Percentiles rank a stretch among this genome's conserved stretches.
These are phyloP conservation scores for Sialis fuliginosa DNA, from an alignment of 2,888 invertebrate species.

Conservation along the genomic window DNA sequence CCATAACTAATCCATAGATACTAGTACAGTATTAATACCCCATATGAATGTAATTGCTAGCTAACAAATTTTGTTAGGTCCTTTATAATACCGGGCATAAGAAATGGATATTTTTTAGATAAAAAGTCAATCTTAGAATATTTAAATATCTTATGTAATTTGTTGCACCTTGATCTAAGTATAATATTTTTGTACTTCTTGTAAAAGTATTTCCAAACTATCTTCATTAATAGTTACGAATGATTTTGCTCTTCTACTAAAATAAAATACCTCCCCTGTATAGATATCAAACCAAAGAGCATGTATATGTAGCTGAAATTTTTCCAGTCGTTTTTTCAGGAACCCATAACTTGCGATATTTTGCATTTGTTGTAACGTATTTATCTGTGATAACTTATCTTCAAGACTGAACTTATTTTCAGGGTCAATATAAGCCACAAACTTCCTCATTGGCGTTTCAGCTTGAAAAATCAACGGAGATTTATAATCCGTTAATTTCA, in stretches of 20 bases:
- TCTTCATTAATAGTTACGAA: slow-evolving; percentile 78
- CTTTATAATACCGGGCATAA: no score
- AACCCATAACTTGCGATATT: slow-evolving; percentile 88
- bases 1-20: no score
- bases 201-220: slow-evolving; percentile 51
- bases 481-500: slow-evolving; percentile 38
- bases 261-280: slow-evolving; percentile 89
- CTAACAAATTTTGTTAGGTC: no score
- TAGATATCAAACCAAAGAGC: slow-evolving; percentile 98
- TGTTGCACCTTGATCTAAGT: slow-evolving; percentile 29
- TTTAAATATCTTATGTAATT: no score
- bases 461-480: slow-evolving; percentile 72
- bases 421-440: slow-evolving; percentile 88
- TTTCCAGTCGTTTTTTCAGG: slow-evolving; percentile 61
- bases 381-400: slow-evolving; percentile 90
- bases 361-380: slow-evolving; percentile 80
- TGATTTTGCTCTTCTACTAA: slow-evolving; percentile 68
- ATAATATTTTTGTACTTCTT: slow-evolving; percentile 66
- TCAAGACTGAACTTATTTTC: slow-evolving; percentile 73
- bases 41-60: no score
- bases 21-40: no score
- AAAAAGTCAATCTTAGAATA: no score
- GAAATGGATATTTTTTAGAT: no score
- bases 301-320: slow-evolving; percentile 71
- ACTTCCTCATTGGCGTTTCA: slow-evolving; percentile 72